phyloP scores from a whole-genome alignment of 2,888 invertebrate species.

The Cosmia pyralina region DNA sequence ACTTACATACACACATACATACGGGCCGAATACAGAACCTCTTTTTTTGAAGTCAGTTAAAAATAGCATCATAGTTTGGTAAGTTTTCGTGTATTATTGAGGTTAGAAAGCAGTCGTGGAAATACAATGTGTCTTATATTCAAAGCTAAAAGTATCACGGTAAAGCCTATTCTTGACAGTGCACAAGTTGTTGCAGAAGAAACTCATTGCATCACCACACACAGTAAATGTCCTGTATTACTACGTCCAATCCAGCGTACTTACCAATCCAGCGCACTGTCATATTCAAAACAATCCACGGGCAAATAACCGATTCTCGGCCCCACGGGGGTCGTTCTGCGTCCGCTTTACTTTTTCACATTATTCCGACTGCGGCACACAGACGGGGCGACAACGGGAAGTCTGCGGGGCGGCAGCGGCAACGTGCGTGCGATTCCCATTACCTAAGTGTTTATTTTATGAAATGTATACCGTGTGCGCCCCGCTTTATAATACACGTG shows the following conservation, averaged over 20 bases:
- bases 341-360: constrained; percentile 87
- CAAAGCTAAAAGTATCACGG: background rate
- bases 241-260: constrained; percentile 61
- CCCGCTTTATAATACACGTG: constrained; percentile 76
- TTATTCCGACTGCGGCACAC: constrained; percentile 70
- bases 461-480: constrained; percentile 78
- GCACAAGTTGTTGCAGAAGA: background rate
- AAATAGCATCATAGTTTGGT: no score
- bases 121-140: background rate
- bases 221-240: background rate
- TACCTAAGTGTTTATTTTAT: constrained; percentile 87
- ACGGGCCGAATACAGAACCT: no score
- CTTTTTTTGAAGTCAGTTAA: no score
- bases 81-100: no score
- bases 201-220: background rate
- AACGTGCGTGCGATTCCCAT: constrained; percentile 80
- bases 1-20: no score
- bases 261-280: constrained; percentile 69
- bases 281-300: constrained; percentile 88
- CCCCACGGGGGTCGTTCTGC: constrained; percentile 85
- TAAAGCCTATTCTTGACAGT: background rate
- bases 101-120: background rate
- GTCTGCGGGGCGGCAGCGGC: constrained; percentile 56
- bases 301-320: constrained; percentile 86
- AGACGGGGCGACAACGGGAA: constrained; percentile 57